phyloP scores from a whole-genome alignment of 2,797 vertebrate species.

The Sparidentex hasta region DNA sequence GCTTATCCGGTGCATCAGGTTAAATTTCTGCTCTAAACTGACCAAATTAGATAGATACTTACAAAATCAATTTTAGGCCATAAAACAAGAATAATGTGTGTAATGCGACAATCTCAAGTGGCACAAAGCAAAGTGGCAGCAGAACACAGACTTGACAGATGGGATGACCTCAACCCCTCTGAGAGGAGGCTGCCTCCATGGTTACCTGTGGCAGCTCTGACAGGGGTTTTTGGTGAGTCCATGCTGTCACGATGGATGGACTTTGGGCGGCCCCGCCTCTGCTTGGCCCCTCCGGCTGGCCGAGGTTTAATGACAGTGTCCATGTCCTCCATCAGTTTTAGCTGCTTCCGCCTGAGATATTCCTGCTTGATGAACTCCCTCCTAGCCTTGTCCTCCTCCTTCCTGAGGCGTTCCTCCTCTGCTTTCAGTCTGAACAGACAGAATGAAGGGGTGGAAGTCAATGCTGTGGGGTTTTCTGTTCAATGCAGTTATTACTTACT shows the following conservation, averaged over 20 bases:
- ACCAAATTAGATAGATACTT: background rate
- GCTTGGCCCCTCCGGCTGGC: conserved; percentile 84
- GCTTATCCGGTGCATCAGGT: conserved; percentile 2
- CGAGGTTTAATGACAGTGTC: conserved; percentile 93
- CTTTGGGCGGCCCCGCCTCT: conserved; percentile 93
- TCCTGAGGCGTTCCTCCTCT: conserved; percentile 95
- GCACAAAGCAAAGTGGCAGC: conserved; percentile 78
- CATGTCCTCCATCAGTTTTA: conserved; percentile 99
- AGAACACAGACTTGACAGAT: conserved; percentile 76
- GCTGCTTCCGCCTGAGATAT: conserved; percentile 95
- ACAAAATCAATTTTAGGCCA: background rate
- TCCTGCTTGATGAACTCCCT: conserved; percentile 97
- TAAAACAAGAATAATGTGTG: too few species aligned
- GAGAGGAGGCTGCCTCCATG: conserved; percentile 33
- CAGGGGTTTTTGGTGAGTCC: conserved; percentile 93
- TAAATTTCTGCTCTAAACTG: background rate
- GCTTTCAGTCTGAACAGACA: conserved; percentile 89
- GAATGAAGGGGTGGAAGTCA: background rate
- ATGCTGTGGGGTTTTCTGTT: background rate
- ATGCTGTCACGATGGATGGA: conserved; percentile 94
- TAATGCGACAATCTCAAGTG: conserved; percentile 53
- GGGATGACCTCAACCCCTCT: conserved; percentile 30
- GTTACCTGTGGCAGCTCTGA: conserved; percentile 95
- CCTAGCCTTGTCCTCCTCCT: conserved; percentile 96
- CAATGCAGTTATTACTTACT: background rate